A percentile compares a stretch with the other conserved stretches of the same genome.
Conservation (phyloP, 2,113 vertebrate genomes). For the Oryzias celebensis region DNA sequence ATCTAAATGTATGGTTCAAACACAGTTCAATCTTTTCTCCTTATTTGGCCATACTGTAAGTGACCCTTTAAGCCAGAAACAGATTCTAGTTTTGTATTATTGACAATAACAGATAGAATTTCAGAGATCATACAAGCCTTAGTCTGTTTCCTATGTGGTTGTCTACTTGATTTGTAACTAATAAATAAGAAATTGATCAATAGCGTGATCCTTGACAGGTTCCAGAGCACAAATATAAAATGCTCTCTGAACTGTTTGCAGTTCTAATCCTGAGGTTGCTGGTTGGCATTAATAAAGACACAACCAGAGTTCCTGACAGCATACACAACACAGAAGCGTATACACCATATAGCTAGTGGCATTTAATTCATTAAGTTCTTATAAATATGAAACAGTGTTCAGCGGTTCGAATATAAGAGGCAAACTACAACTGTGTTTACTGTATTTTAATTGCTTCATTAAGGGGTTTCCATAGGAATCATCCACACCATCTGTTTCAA, state of each 20-base stretch:
- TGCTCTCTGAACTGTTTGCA: neutral
- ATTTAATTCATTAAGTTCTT: too few relatives aligned
- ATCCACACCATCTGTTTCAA: neutral
- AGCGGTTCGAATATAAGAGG: neutral
- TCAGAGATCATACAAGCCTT: too few relatives aligned
- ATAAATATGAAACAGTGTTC: neutral
- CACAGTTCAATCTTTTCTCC: constrained; percentile 36
- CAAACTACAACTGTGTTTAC: neutral
- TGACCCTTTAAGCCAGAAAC: too few relatives aligned
- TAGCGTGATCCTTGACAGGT: neutral
- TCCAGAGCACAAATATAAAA: neutral
- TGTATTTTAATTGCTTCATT: constrained; percentile 13
- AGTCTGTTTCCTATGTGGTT: too few relatives aligned
- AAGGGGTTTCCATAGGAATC: constrained; percentile 1
- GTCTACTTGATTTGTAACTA: too few relatives aligned
- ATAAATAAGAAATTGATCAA: too few relatives aligned
- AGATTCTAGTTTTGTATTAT: too few relatives aligned
- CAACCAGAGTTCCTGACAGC: neutral
- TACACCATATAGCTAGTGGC: too few relatives aligned
- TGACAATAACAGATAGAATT: too few relatives aligned
- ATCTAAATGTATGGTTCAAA: constrained; percentile 20
- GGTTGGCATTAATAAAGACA: neutral
- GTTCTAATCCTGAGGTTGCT: neutral
- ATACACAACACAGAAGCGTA: neutral
- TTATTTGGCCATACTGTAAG: constrained; percentile 5